Conservation (phyloP, 2,888 invertebrate species). For the Oxystoma pomonae region DNA sequence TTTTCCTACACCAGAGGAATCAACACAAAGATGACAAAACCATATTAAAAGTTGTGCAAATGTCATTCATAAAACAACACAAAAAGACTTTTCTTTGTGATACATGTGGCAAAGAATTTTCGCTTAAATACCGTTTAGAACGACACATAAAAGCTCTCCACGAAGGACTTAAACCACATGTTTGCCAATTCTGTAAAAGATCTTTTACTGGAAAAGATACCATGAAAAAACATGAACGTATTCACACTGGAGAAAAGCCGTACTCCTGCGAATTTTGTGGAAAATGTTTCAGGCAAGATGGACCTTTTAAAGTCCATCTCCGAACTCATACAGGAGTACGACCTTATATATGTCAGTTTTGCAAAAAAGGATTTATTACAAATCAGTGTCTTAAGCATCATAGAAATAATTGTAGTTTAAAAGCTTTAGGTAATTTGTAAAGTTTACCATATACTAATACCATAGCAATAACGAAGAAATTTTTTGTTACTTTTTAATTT, state of each 20-base stretch:
- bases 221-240: slow-evolving; percentile 38
- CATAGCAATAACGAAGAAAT: no score
- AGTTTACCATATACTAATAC: no score
- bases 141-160: slow-evolving; percentile 41
- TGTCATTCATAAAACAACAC: slow-evolving; percentile 1
- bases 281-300: slow-evolving; percentile 39
- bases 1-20: slow-evolving; percentile 17
- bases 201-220: slow-evolving; percentile 49
- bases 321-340: slow-evolving; percentile 38
- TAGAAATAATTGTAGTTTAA: slow-evolving; percentile 5
- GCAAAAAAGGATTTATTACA: slow-evolving; percentile 33
- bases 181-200: slow-evolving; percentile 43
- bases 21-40: slow-evolving; percentile 12
- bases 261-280: slow-evolving; percentile 42
- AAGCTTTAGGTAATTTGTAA: not conserved
- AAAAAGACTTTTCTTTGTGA: slow-evolving; percentile 33
- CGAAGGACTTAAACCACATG: slow-evolving; percentile 50
- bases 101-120: slow-evolving; percentile 42
- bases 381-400: slow-evolving; percentile 33
- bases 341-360: slow-evolving; percentile 37
- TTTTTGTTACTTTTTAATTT: no score
- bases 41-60: not conserved
- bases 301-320: slow-evolving; percentile 37
- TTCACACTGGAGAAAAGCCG: slow-evolving; percentile 42
- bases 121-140: slow-evolving; percentile 31